Evolutionary conservation across 1,140 invertebrate species (phyloP).

Genomic region (Marisa cornuarietis): DNA sequence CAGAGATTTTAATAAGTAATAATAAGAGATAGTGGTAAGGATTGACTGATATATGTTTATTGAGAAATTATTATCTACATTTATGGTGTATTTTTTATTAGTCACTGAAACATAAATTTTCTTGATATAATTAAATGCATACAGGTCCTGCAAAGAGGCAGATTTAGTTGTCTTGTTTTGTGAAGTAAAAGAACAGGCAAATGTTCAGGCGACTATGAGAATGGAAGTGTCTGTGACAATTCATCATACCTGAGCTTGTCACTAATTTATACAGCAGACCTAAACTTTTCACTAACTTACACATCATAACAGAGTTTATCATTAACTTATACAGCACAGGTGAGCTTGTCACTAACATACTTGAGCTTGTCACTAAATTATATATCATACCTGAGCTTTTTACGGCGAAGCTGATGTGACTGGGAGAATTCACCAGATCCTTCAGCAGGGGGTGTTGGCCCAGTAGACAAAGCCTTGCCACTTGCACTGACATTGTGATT

Average conservation of each 20-base stretch:
- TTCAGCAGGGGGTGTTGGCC: neutral
- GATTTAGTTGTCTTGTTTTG: too few relatives aligned
- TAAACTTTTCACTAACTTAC: neutral
- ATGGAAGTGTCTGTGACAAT: conserved; percentile 3
- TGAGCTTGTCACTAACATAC: neutral
- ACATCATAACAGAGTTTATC: neutral
- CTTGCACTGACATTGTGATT: neutral
- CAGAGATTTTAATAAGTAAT: too few relatives aligned
- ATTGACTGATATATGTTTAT: too few relatives aligned
- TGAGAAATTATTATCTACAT: too few relatives aligned
- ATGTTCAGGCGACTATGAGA: neutral
- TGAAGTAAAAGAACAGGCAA: too few relatives aligned
- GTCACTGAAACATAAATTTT: too few relatives aligned
- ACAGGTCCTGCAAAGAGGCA: too few relatives aligned
- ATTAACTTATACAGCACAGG: too few relatives aligned
- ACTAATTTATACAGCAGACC: neutral
- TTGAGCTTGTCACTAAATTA: neutral
- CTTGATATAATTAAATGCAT: too few relatives aligned
- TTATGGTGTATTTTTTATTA: too few relatives aligned
- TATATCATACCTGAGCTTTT: conserved; percentile 1
- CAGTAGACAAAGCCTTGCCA: neutral
- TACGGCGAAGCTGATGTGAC: conserved; percentile 5
- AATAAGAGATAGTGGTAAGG: too few relatives aligned
- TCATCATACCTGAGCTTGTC: neutral
- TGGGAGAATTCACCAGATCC: neutral